phyloP scores from a whole-genome alignment of 2,113 vertebrate species.

The Dendrocopos noguchii region DNA sequence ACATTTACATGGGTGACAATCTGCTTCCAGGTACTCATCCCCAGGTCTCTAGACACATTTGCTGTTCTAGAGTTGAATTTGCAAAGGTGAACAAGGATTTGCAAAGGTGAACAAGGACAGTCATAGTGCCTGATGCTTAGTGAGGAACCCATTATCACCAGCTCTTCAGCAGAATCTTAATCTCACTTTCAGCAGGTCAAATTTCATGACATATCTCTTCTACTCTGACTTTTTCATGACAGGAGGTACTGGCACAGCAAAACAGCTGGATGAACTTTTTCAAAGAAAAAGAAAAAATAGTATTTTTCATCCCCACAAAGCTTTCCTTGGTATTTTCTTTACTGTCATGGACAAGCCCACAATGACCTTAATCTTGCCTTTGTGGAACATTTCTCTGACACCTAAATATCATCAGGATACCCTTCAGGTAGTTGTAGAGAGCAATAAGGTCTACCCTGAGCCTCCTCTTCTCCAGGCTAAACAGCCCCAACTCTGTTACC shows the following conservation, averaged over 20 bases:
- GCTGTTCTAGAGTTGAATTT: neutral
- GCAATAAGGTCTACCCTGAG: too few species aligned
- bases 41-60: neutral
- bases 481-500: too few species aligned
- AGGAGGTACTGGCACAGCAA: neutral
- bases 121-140: neutral
- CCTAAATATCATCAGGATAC: neutral
- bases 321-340: neutral
- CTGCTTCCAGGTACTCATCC: neutral
- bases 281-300: neutral
- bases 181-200: neutral
- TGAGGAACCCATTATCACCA: neutral
- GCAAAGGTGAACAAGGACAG: neutral
- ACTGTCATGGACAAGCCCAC: neutral
- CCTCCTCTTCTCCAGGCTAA: too few species aligned
- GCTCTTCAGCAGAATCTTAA: neutral
- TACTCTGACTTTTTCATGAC: neutral
- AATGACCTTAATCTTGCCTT: neutral
- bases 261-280: neutral
- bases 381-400: neutral
- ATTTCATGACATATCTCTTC: neutral
- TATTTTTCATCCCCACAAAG: fast-evolving
- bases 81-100: neutral
- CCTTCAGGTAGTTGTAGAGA: too few species aligned
- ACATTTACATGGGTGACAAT: neutral